Base-by-base conservation (phyloP, 2,888 invertebrate genomes). In the Sturmia bella region DNA sequence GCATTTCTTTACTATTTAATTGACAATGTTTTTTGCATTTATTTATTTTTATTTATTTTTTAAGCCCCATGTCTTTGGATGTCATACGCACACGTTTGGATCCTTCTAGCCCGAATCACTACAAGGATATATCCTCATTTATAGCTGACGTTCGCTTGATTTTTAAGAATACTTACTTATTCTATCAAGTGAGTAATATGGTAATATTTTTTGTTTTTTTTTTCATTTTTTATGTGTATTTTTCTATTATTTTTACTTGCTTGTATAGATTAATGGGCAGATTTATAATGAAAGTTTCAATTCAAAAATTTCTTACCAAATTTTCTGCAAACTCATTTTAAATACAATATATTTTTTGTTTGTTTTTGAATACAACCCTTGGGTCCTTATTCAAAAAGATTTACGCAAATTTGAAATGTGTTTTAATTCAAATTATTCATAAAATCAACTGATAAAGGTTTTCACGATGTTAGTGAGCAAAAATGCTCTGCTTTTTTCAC, bases 81-180 rank as follows among this genome's bases (percentile, higher is more conserved):
- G 93, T 93, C 83, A 95, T 98, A 88, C 94, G 96, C 87, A 93
- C 94, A 87, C 95, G 95, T 91, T 92, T 98, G 87, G 95, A 96
- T 91, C 94, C 95, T 87, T 93, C 93, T 84, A 92, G 94, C 86
- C 92, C 93, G 66, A 93, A 93, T 87, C 95, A 95, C 88, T 98
- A 98, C 91, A 92, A 93, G 86, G 93, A 93, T 88, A 93, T 96
- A 73, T 93, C 94, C 87, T 94, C 95, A 85, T 95, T 97, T 90
- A 93, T 98, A 76, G 92, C 93, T 73, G 98, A 98, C 91, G 94
- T 96, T 84, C 93, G 96, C 77, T 93, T 96, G 86, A 95, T 98
- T 90, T 97, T 98, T 92, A 94, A 94, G 90, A 97, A 97, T 92
- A 98, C 97, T 48, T 95, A 95, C 89, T 92, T 93, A 19, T 97